Percentiles rank a stretch among this genome's conserved stretches.
Conservation (phyloP, 2,888 invertebrate genomes). For the Pandemis cinnamomeana region DNA sequence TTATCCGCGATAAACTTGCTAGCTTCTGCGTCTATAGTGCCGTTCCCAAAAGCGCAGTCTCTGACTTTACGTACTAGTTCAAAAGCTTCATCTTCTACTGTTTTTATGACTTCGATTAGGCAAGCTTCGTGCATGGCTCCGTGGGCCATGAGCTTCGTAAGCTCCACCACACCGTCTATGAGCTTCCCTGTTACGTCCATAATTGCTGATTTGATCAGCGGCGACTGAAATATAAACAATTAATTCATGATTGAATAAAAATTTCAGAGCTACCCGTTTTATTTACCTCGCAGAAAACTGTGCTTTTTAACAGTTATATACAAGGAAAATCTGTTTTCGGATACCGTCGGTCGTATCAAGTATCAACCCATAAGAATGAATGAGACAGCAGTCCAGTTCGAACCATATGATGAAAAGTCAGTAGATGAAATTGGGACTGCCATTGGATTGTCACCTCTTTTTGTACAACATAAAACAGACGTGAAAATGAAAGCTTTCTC, state of each 20-base stretch:
- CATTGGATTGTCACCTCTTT: no score
- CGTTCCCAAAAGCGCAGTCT: slow-evolving; percentile 60
- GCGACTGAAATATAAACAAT: slow-evolving; percentile 66
- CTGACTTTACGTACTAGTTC: slow-evolving; percentile 57
- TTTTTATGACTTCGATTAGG: slow-evolving; percentile 75
- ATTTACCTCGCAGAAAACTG: no score
- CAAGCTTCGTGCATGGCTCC: slow-evolving; percentile 82
- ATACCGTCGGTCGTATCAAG: no score
- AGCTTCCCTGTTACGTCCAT: slow-evolving; percentile 74
- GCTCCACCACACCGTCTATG: slow-evolving; percentile 69
- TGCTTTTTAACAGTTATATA: no score
- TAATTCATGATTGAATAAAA: neutral
- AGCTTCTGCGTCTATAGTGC: slow-evolving; percentile 51
- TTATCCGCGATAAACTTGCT: slow-evolving; percentile 59
- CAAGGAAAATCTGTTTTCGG: no score
- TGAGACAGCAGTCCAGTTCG: no score
- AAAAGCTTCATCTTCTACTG: slow-evolving; percentile 73
- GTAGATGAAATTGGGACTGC: no score
- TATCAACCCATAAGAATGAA: no score
- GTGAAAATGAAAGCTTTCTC: neutral
- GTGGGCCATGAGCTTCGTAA: slow-evolving; percentile 77
- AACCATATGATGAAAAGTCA: no score
- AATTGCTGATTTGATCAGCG: slow-evolving; percentile 73
- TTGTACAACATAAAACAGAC: slow-evolving; percentile 7
- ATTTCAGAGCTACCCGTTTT: neutral